Base-by-base conservation (phyloP, 2,888 invertebrate genomes). In the Brachyptera risi region DNA sequence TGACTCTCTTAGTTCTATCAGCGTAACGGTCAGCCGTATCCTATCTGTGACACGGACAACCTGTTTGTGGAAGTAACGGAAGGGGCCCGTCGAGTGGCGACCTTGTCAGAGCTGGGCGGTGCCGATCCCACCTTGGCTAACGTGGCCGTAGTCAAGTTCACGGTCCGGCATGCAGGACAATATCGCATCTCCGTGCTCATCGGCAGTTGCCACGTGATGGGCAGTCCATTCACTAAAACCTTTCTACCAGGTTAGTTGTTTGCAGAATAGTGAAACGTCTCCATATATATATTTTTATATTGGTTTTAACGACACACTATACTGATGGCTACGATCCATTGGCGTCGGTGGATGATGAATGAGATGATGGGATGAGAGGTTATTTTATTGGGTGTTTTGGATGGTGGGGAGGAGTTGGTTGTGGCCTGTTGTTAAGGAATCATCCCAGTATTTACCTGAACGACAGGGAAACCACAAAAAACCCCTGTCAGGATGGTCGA, bases 21-120 rank as follows among this genome's bases (percentile, higher is more conserved):
- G 78, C 86, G 93, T 66, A 95, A 95, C 76, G 93, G 95, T 23
- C 91, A 92, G 74, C 92, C 95, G 67, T 96, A 95, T 80, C 94
- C 94, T 68, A 89, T 96, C 73, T 93, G 93, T 78, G 92, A 93
- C 80, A 90, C 90, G 65, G 96, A 96, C 78, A 88, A 91, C 74
- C 84, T 96, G 68, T 83, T 87, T 69, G 89, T 95, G 67, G 88
- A 90, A 78, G 92, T 96, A 69, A 87, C 88, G 60, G 91, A 92
- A 72, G 92, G 90, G 65, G 86, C 89, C 47, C 83, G 89, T 69
- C 78, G 88, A 83, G 84, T 91, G 67, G 87, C 92, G 11, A 88
- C 91, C 49, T 86, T 93, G 64, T 85, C 90, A 69, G 93, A 95
- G 78, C 79, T 94, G 71, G 95, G 94, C 47, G 89, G 90, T 7